Conservation (phyloP, 2,113 vertebrate species). For the Cairina moschata region DNA sequence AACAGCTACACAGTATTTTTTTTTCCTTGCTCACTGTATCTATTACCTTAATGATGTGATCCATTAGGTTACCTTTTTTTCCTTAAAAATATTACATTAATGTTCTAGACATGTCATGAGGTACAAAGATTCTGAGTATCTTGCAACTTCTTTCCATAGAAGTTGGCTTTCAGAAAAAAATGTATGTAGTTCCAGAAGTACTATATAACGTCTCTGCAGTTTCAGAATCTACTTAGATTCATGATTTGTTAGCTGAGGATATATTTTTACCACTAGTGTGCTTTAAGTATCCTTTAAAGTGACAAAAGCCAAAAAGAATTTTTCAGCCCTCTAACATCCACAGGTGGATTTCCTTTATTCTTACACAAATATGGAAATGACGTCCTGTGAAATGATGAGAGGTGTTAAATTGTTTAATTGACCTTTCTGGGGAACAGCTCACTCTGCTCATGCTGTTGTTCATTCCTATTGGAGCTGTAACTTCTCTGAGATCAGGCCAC, state of each 20-base stretch:
- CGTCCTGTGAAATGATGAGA: not conserved
- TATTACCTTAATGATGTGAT: not conserved
- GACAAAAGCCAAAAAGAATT: not conserved
- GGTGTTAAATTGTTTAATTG: not conserved
- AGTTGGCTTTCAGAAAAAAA: not conserved
- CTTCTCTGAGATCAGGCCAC: not conserved
- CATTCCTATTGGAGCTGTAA: not conserved
- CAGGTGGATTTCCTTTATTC: not conserved
- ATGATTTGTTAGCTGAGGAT: not conserved
- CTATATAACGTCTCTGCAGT: not conserved
- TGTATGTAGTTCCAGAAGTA: not conserved
- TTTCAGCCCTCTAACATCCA: not conserved
- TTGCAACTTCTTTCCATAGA: not conserved
- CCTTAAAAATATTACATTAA: not conserved
- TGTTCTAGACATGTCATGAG: not conserved
- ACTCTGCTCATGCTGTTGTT: not conserved
- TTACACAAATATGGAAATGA: not conserved
- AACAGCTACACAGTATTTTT: not conserved
- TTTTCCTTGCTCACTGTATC: not conserved
- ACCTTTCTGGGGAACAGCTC: not conserved
- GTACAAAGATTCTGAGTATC: not conserved
- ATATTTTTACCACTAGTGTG: not conserved
- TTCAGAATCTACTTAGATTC: not conserved
- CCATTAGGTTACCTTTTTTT: not conserved
- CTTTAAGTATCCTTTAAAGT: not conserved